Evolutionary conservation across 1,140 invertebrate genomes (phyloP), one percentile per base, ranked within the genome.

Genomic region (Sycophila sp.): DNA sequence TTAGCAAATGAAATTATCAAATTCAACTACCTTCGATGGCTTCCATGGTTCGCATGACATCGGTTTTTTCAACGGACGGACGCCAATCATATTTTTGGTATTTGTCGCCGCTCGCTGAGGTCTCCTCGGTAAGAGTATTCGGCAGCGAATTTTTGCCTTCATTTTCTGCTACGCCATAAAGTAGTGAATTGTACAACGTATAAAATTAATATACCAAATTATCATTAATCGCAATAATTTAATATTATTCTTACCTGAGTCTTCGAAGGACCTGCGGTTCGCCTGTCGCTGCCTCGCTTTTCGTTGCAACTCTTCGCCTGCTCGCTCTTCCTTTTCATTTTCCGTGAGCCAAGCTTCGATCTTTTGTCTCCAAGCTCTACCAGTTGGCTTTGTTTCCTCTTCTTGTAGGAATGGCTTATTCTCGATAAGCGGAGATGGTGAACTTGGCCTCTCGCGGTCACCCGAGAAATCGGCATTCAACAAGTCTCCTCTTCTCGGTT

Each of bases 341-440:
- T 94, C 94, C 71, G 94, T 90, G 71, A 96, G 85, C 95, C 95
- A 96, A 15, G 93, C 93, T 84, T 96, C 94, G 74, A 97, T 96
- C 81, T 96, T 95, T 80, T 94, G 91, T 34, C 92, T 86, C 93
- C 93, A 95, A 73, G 94, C 84, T 80, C 80, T 83, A 86, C 82
- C 83, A 2, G 82, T 81, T 49, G 87, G 82, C 70, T 86, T 87
- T 34, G 85, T 71, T 78, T 86, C 79, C 64, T 86, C 83, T 51
- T 86, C 82, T 32, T 84, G 83, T 15, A 87, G 59, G 38, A 88
- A 83, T 30, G 88, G 80, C 74, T 87, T 88, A 11, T 80, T 85
- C 75, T 89, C 89, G 32, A 81, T 83, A 6, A 90, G 78, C 2
- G 91, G 89, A 24, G 90, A 89, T 15, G 92, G 94, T 0, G 93